Evolutionary conservation across 1,140 invertebrate genomes (phyloP), one percentile per base, ranked within the genome.

Genomic region (Meteorus sp.): DNA sequence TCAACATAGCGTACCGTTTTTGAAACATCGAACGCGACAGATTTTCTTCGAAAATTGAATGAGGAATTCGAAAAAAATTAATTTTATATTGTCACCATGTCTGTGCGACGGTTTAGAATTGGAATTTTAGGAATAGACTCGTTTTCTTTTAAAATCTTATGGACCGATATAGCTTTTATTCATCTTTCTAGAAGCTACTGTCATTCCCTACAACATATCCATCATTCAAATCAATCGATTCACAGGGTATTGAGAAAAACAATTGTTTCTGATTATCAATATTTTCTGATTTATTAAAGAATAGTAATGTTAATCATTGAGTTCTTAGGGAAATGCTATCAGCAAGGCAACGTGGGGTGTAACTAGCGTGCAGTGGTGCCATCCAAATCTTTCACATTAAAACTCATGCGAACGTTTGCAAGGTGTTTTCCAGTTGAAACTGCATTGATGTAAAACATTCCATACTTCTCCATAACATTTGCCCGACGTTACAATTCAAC

Each of bases 91-190:
- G 11, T 1, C 15, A 37, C 35, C 1, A 37, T 37, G 11, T 3
- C 15, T 15, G 35, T 54, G 51, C 22, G 8, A 22, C 35, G 33
- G 13, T 25, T 37, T 29, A 51, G 48, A 50, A 74, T 50, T 15
- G 15, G 15, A 37, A 2, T 37, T 37, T 1, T n/a, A 15, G 15
- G 15, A n/a, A 37, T n/a, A 37, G 15, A 11, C 35, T 37, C 35
- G 35, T 37, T 37, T 37, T 37, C n/a, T 37, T 37, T 37, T 37
- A 37, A 15, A 15, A 8, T 37, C 35, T 11, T 37, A 37, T 15
- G 35, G 35, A 37, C 35, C 11, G 15, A 37, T 37, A 37, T 37
- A 15, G 9, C 35, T 37, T 11, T n/a, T n/a, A n/a, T 8, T 37
- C 15, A n/a, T 37, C 1, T 37, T 2, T 11, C 1, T 15, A 37